Evolutionary conservation across 2,888 invertebrate species (phyloP), one percentile per base, ranked within the genome.

Genomic region (Shargacucullia verbasci): DNA sequence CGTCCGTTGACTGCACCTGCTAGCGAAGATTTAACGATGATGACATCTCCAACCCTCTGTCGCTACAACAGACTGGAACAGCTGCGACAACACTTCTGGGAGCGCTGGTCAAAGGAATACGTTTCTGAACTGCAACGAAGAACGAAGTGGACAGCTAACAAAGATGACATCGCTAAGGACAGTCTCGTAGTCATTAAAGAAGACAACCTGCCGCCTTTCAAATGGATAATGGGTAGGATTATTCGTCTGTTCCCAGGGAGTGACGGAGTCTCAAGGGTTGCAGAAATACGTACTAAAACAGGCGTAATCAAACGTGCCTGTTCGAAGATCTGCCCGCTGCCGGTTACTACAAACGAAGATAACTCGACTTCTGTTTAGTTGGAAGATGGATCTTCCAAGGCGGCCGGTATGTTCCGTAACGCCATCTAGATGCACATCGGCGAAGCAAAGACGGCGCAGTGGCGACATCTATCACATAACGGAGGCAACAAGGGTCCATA

Each of bases 1-100:
- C 47, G 47, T 15, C 47, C 31, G 0, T 29, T 47, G n/a, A 47
- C 47, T 0, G 38, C 47, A 15, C 15, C 47, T 1, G 47, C 11
- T 2, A 27, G 6, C 0, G 37, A 20, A 20, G 20, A 20, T 20
- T n/a, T n/a, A 4, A 20, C 20, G 2, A 3, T 2, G 2, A 4
- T 3, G 20, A 20, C 20, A 3, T 20, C 2, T 9, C 3, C 3
- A 2, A 2, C 4, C 4, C 5, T 5, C 4, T 11, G 1, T 3
- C 25, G 39, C 11, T 39, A 39, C 25, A 11, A 39, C 7, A 11
- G 39, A 11, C 20, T 39, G 20, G 39, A 39, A 7, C 25, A 39
- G 3, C 1, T 20, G 11, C 20, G 39, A 0, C 39, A 39, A n/a
- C 39, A 39, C 0, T 39, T 39, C n/a, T 39, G 39, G 39, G 3